Evolutionary conservation across 2,113 vertebrate genomes (phyloP).

Genomic region (Festucalex cinctus): DNA sequence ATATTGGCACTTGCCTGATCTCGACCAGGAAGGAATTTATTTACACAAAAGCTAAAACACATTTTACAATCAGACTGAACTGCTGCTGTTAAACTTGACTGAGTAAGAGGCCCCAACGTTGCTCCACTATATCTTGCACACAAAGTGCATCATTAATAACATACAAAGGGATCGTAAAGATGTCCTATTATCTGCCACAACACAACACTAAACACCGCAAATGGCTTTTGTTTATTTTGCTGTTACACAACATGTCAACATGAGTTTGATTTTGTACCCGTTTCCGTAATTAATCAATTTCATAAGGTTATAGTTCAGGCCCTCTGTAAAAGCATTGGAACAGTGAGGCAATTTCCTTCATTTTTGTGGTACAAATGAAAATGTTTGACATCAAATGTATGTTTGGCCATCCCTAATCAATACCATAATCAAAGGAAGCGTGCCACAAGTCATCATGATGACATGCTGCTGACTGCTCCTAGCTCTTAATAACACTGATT

Average conservation of each 20-base stretch:
- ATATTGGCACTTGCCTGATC: not conserved
- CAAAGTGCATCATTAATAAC: not conserved
- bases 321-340: not conserved
- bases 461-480: conserved; percentile 7
- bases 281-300: not conserved
- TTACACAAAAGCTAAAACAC: not conserved
- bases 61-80: not conserved
- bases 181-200: not conserved
- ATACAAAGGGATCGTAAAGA: not conserved
- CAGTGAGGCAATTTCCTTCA: not conserved
- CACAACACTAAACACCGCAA: not conserved
- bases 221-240: not conserved
- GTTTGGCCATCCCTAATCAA: not conserved
- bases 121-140: not conserved
- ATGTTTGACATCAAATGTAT: too few relatives aligned
- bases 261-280: not conserved
- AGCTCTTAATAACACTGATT: too few relatives aligned
- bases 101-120: not conserved
- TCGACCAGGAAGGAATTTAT: not conserved
- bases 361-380: not conserved
- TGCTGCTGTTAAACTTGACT: not conserved
- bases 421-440: not conserved
- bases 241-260: not conserved
- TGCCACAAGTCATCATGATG: conserved; percentile 29
- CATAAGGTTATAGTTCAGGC: not conserved